These are phyloP conservation scores for Drosophila limbata DNA, from an alignment of 2,888 invertebrate species.

Conservation along the genomic window DNA sequence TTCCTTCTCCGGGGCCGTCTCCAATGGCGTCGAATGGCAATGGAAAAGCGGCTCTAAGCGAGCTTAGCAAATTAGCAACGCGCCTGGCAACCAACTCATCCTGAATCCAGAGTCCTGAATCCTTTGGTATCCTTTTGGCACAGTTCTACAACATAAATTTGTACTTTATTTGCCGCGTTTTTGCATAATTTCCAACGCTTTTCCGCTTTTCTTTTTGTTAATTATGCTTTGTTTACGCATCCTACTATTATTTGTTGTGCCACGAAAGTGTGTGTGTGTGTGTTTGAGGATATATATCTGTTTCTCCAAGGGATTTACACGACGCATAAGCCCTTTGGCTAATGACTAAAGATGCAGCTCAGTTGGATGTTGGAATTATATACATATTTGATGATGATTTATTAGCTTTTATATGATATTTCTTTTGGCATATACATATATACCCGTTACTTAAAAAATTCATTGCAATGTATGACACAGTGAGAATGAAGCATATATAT, in stretches of 20 bases:
- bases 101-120: slow-evolving; percentile 9
- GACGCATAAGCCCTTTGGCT: slow-evolving; percentile 24
- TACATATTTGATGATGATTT: slow-evolving; percentile 43
- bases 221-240: slow-evolving; percentile 72
- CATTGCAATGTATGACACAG: no score
- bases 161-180: slow-evolving; percentile 73
- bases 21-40: slow-evolving; percentile 18
- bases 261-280: slow-evolving; percentile 2
- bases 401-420: slow-evolving; percentile 22
- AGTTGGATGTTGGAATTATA: slow-evolving; percentile 18
- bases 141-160: slow-evolving; percentile 62
- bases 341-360: slow-evolving; percentile 43
- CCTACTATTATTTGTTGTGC: slow-evolving; percentile 49
- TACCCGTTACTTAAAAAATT: no score
- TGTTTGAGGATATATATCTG: slow-evolving; percentile 12
- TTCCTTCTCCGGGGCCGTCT: slow-evolving; percentile 29
- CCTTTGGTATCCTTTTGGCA: slow-evolving; percentile 34
- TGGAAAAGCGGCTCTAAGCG: slow-evolving; percentile 55
- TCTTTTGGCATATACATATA: not conserved
- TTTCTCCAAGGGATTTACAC: slow-evolving; percentile 26
- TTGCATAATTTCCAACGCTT: slow-evolving; percentile 68
- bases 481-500: no score
- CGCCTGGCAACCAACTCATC: slow-evolving; percentile 54
- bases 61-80: slow-evolving; percentile 73
- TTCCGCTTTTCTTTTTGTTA: slow-evolving; percentile 44